A percentile compares a stretch with the other conserved stretches of the same genome.
Conservation (phyloP, 2,888 invertebrate species). For the Operophtera brumata region DNA sequence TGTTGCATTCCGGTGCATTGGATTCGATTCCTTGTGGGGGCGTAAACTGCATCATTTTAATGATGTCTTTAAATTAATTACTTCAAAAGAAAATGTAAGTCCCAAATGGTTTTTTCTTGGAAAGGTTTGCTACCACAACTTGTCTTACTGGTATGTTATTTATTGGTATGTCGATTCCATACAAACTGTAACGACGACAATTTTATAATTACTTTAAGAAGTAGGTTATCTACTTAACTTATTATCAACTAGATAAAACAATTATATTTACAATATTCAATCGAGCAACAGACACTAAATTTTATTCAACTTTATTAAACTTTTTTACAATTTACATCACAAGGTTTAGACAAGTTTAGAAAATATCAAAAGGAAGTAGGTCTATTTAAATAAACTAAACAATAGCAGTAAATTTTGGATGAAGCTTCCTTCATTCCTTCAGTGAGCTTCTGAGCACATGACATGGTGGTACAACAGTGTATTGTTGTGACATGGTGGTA, state of each 20-base stretch:
- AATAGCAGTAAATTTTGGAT: not conserved
- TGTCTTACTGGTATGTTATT: too few relatives aligned
- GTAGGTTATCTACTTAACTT: slow-evolving; percentile 16
- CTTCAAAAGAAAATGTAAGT: not conserved
- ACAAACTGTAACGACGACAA: not conserved
- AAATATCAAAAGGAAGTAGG: not conserved
- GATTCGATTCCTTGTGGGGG: not conserved
- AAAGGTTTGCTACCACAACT: too few relatives aligned
- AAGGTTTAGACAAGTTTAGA: slow-evolving; percentile 7
- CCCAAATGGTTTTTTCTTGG: too few relatives aligned
- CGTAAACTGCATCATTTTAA: not conserved
- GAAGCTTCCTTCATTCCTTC: not conserved
- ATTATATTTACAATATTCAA: slow-evolving; percentile 27
- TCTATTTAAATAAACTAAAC: slow-evolving; percentile 5
- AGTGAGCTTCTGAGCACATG: not conserved
- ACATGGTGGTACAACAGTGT: too few relatives aligned
- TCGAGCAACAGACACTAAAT: slow-evolving; percentile 32
- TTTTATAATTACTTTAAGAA: slow-evolving; percentile 4
- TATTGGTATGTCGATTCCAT: too few relatives aligned
- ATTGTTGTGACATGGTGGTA: too few relatives aligned
- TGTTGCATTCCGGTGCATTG: not conserved
- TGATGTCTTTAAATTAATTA: not conserved
- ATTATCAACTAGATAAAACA: slow-evolving; percentile 17
- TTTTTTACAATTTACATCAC: slow-evolving; percentile 20
- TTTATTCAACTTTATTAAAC: slow-evolving; percentile 30